A percentile compares a stretch with the other conserved stretches of the same genome.
Evolutionary conservation across 2,888 invertebrate species (phyloP).

Genomic region (Clusia tigrina): DNA sequence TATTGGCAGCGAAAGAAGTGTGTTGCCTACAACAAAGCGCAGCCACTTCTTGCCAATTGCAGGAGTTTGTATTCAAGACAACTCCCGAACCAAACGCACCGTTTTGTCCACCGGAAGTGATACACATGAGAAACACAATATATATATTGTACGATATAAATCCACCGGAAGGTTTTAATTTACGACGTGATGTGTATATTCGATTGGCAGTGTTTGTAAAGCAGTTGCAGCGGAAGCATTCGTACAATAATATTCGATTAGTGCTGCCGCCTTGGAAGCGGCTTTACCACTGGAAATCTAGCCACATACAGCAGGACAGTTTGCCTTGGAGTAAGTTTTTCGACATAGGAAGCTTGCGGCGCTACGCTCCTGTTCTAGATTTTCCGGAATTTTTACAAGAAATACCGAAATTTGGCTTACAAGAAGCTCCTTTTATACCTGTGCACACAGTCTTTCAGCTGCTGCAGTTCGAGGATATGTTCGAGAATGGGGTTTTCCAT

Average conservation of each 20-base stretch:
- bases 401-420: slow-evolving; percentile 57
- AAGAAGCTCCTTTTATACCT: slow-evolving; percentile 53
- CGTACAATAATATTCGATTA: slow-evolving; percentile 67
- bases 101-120: slow-evolving; percentile 39
- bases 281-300: slow-evolving; percentile 88
- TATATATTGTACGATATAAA: slow-evolving; percentile 94
- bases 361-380: slow-evolving; percentile 82
- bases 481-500: slow-evolving; percentile 79
- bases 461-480: slow-evolving; percentile 86
- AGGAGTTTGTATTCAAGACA: neutral
- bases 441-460: slow-evolving; percentile 83
- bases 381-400: slow-evolving; percentile 80
- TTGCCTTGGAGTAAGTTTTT: slow-evolving; percentile 88
- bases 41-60: neutral
- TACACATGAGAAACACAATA: slow-evolving; percentile 43
- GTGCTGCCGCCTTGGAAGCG: slow-evolving; percentile 94
- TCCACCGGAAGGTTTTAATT: slow-evolving; percentile 95
- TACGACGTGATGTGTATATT: slow-evolving; percentile 95
- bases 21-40: neutral
- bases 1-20: neutral
- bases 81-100: neutral
- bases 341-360: slow-evolving; percentile 78
- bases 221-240: slow-evolving; percentile 68
- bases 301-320: slow-evolving; percentile 68
- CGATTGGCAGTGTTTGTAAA: slow-evolving; percentile 85